These are phyloP conservation scores for Strigamia crassipes DNA, from an alignment of 2,888 invertebrate genomes.

Conservation along the genomic window DNA sequence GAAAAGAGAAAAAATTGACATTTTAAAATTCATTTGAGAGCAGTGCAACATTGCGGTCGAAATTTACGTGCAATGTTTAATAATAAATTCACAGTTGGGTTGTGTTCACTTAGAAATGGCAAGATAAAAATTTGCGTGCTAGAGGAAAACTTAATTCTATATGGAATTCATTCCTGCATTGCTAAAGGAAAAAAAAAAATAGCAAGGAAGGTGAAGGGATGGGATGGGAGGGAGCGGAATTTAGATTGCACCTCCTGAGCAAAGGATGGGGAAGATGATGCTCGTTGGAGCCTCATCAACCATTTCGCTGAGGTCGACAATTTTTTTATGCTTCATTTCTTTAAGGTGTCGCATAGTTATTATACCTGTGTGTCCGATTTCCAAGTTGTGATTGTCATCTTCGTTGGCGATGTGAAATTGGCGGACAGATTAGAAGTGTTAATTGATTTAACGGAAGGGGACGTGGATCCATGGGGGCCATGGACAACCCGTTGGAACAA, in stretches of 20 bases:
- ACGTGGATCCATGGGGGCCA: too few species aligned
- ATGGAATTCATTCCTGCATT: conserved; percentile 10
- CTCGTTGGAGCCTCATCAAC: conserved; percentile 10
- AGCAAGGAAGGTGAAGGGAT: neutral
- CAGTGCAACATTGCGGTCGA: neutral
- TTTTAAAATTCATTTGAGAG: neutral
- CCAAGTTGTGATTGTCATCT: neutral
- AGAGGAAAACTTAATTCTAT: conserved; percentile 4
- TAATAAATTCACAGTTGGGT: conserved; percentile 4
- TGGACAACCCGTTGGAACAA: too few species aligned
- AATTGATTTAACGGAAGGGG: too few species aligned
- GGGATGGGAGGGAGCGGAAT: neutral
- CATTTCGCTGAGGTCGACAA: conserved; percentile 10
- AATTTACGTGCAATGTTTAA: neutral
- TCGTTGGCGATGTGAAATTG: neutral
- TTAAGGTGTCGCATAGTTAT: conserved; percentile 3
- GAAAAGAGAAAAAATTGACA: neutral
- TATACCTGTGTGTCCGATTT: conserved; percentile 10
- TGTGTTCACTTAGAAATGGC: conserved; percentile 4
- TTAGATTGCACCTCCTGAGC: conserved; percentile 10
- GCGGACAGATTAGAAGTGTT: neutral
- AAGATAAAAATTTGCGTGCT: conserved; percentile 1
- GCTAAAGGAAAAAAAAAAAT: neutral
- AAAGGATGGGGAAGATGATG: conserved; percentile 3
- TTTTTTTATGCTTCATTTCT: conserved; percentile 10